Conservation (phyloP, 2,888 invertebrate species). For the Morpho helenor region DNA sequence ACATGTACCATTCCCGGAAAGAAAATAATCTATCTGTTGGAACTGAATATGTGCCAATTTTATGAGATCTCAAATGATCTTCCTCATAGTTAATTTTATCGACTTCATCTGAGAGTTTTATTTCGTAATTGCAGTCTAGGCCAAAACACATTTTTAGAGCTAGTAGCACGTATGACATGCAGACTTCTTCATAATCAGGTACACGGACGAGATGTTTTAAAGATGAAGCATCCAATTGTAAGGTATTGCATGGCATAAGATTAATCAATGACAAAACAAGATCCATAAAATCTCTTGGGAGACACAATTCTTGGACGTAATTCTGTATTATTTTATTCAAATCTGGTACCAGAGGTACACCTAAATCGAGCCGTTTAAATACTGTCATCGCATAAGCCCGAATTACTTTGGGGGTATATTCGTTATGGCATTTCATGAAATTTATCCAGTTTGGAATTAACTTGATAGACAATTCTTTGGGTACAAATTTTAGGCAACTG, state of each 20-base stretch:
- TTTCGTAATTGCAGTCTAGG: slow-evolving; percentile 85
- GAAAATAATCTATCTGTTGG: slow-evolving; percentile 77
- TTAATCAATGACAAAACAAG: slow-evolving; percentile 70
- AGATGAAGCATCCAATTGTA: slow-evolving; percentile 37
- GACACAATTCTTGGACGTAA: slow-evolving; percentile 77
- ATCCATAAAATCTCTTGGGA: slow-evolving; percentile 72
- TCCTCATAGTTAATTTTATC: slow-evolving; percentile 73
- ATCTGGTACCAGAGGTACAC: slow-evolving; percentile 67
- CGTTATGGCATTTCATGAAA: slow-evolving; percentile 30
- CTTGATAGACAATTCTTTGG: slow-evolving; percentile 66
- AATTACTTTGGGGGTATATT: slow-evolving; percentile 24
- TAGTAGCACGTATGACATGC: slow-evolving; percentile 85
- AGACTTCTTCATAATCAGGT: slow-evolving; percentile 83
- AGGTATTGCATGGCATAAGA: slow-evolving; percentile 54
- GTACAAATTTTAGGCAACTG: slow-evolving; percentile 73
- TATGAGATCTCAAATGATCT: slow-evolving; percentile 45
- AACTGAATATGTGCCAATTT: slow-evolving; percentile 38
- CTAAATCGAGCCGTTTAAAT: slow-evolving; percentile 44
- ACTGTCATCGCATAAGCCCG: slow-evolving; percentile 33
- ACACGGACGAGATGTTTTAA: slow-evolving; percentile 32
- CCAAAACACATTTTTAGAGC: slow-evolving; percentile 85
- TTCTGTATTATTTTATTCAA: slow-evolving; percentile 68
- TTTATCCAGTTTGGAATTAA: slow-evolving; percentile 39
- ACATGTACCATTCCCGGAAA: slow-evolving; percentile 84
- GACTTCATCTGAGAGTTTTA: slow-evolving; percentile 79